Conservation (phyloP, 1,140 invertebrate genomes). For the Lucilia sericata region DNA sequence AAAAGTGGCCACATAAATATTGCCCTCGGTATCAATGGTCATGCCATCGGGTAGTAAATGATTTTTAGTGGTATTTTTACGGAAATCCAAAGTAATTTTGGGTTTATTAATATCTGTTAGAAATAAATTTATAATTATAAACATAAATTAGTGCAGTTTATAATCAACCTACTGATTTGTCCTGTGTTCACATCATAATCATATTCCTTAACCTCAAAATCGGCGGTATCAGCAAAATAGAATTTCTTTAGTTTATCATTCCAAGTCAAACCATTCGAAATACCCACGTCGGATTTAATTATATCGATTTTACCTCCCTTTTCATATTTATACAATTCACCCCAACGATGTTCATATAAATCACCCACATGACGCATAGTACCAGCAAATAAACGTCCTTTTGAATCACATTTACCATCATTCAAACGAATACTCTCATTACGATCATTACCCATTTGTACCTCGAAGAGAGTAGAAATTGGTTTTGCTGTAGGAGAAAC, state of each 20-base stretch:
- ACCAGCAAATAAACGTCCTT: constrained; percentile 77
- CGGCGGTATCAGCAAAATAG: constrained; percentile 82
- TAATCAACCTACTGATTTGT: constrained; percentile 69
- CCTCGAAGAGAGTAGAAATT: constrained; percentile 70
- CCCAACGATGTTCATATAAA: constrained; percentile 70
- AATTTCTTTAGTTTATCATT: constrained; percentile 76
- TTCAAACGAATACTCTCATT: constrained; percentile 78
- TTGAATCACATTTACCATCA: constrained; percentile 89
- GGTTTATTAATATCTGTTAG: constrained; percentile 49
- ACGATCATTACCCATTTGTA: constrained; percentile 72
- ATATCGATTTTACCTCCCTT: constrained; percentile 74
- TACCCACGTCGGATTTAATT: constrained; percentile 71
- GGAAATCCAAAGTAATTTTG: constrained; percentile 70
- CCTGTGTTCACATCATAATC: constrained; percentile 80
- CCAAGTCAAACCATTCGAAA: constrained; percentile 89
- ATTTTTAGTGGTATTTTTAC: constrained; percentile 69
- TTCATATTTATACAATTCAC: constrained; percentile 69
- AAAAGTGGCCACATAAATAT: constrained; percentile 79
- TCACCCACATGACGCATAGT: constrained; percentile 74
- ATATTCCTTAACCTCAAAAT: constrained; percentile 76
- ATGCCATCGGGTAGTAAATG: constrained; percentile 75
- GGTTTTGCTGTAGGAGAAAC: constrained; percentile 69
- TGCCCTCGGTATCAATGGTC: constrained; percentile 80
- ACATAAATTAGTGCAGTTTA: too few relatives aligned
- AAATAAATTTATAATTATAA: not conserved